Percentiles rank a stretch among this genome's conserved stretches.
Conservation (phyloP, 1,140 invertebrate species). For the Ooceraea biroi region DNA sequence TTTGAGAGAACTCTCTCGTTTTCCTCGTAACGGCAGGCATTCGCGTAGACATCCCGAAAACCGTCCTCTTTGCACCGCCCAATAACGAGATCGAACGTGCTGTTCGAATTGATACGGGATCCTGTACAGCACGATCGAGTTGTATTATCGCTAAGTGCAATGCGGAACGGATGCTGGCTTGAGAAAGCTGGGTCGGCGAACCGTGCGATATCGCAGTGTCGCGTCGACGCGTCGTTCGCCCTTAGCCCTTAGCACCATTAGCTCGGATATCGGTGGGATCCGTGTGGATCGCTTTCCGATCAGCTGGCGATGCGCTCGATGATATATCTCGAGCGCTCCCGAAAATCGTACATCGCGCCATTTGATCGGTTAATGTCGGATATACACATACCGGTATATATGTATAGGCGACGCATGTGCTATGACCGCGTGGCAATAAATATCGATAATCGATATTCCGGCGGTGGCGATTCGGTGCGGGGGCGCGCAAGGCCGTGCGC, state of each 20-base stretch:
- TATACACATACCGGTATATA: conserved; percentile 1
- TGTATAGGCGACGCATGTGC: conserved; percentile 74
- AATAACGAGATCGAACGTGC: background rate
- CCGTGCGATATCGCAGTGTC: background rate
- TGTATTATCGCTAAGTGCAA: conserved; percentile 10
- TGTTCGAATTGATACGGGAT: background rate
- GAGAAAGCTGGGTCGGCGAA: conserved; percentile 27
- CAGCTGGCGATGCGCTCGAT: conserved; percentile 41
- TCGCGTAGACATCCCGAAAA: too few species aligned
- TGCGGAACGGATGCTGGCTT: conserved; percentile 4
- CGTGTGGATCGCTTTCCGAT: conserved; percentile 41
- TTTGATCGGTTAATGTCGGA: conserved; percentile 69
- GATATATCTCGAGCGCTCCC: conserved; percentile 57
- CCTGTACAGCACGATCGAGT: background rate
- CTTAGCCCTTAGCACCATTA: conserved; percentile 34
- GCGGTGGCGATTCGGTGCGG: conserved; percentile 70
- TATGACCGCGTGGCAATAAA: conserved; percentile 79
- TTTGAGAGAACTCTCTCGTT: background rate
- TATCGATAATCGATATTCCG: conserved; percentile 80
- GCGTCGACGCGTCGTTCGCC: conserved; percentile 3
- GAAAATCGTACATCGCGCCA: conserved; percentile 66
- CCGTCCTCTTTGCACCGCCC: background rate
- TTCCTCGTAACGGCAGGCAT: background rate
- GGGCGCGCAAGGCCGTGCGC: conserved; percentile 49
- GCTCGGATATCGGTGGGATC: conserved; percentile 18